A percentile compares a stretch with the other conserved stretches of the same genome.
Conservation (phyloP, 2,113 vertebrate genomes). For the Edolisoma coerulescens region DNA sequence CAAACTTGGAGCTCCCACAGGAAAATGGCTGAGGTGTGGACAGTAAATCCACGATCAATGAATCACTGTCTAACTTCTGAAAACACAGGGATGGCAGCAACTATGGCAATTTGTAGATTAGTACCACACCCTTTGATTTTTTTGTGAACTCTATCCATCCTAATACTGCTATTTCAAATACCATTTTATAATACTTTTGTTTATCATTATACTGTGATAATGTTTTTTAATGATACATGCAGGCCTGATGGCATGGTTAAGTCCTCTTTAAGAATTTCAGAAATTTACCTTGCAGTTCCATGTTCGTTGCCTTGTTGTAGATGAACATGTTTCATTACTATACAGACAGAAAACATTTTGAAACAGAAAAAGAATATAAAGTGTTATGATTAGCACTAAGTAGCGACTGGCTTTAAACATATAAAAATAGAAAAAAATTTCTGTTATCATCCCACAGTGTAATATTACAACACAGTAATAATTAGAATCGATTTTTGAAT, state of each 20-base stretch:
- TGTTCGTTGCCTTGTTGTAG: not conserved
- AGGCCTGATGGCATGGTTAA: not conserved
- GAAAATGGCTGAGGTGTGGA: not conserved
- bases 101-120: not conserved
- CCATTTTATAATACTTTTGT: not conserved
- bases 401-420: not conserved
- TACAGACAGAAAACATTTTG: not conserved
- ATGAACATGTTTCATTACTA: not conserved
- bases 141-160: not conserved
- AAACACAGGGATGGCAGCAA: not conserved
- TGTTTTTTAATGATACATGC: not conserved
- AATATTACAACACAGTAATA: not conserved
- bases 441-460: not conserved
- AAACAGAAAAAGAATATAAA: not conserved
- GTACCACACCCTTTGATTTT: not conserved
- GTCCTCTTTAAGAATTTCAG: not conserved
- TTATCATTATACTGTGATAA: not conserved
- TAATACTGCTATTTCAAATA: not conserved
- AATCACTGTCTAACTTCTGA: not conserved
- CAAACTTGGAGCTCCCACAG: not conserved
- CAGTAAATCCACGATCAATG: not conserved
- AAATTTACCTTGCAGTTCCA: not conserved
- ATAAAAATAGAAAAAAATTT: not conserved
- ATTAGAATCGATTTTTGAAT: not conserved
- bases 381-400: not conserved